Evolutionary conservation across 1,140 invertebrate species (phyloP).

Genomic region (Drosophila pseudoananassae): DNA sequence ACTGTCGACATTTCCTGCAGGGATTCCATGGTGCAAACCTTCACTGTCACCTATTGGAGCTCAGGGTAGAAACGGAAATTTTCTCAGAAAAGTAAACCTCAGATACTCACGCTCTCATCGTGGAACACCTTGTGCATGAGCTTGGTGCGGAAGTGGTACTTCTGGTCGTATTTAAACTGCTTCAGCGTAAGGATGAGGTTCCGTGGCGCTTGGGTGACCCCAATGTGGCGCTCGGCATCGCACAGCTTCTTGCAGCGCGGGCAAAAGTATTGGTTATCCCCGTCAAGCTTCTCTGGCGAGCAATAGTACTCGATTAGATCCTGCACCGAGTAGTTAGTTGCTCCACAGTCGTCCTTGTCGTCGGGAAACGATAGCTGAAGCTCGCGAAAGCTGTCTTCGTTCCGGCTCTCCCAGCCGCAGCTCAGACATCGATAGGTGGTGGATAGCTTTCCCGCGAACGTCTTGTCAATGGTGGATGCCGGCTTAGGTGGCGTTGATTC

Average conservation of each 20-base stretch:
- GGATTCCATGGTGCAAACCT: constrained; percentile 75
- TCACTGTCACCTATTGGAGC: constrained; percentile 82
- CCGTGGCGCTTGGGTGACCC: constrained; percentile 89
- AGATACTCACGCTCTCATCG: constrained; percentile 85
- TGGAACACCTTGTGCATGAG: constrained; percentile 88
- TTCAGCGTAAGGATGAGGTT: constrained; percentile 92
- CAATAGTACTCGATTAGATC: constrained; percentile 91
- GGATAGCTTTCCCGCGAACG: constrained; percentile 90
- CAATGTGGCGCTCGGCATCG: constrained; percentile 90
- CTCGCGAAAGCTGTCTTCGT: constrained; percentile 91
- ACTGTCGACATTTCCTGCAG: constrained; percentile 75
- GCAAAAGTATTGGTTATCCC: constrained; percentile 93
- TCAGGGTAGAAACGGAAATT: not conserved
- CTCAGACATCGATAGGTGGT: constrained; percentile 89
- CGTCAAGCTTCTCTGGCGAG: constrained; percentile 90
- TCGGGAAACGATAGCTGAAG: constrained; percentile 92
- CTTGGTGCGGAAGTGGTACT: constrained; percentile 90
- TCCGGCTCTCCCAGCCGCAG: constrained; percentile 89
- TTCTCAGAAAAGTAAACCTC: not conserved
- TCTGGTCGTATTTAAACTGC: constrained; percentile 91
- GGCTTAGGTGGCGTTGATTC: constrained; percentile 29
- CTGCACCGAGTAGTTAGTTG: constrained; percentile 87
- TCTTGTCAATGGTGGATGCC: constrained; percentile 86
- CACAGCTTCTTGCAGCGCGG: constrained; percentile 89
- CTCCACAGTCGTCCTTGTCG: constrained; percentile 84